A percentile compares a stretch with the other conserved stretches of the same genome.
phyloP scores from a whole-genome alignment of 2,888 invertebrate genomes.

The Pachydiplax longipennis region DNA sequence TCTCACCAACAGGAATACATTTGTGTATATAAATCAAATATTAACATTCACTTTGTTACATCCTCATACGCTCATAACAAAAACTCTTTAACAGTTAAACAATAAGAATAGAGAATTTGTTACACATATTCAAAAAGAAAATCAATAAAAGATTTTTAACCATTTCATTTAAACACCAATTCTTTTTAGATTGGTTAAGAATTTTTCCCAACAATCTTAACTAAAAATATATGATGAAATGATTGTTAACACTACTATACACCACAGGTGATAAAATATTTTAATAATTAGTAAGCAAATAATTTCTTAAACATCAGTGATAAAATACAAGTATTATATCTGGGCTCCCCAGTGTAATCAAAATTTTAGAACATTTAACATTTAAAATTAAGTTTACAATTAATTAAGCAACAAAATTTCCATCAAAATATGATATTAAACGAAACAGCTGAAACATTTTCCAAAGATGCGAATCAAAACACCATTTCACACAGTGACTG shows the following conservation, averaged over 20 bases:
- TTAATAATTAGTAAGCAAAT: constrained; percentile 44
- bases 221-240: constrained; percentile 39
- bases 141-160: background rate
- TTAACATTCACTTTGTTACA: constrained; percentile 45
- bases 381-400: constrained; percentile 5
- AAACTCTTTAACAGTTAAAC: constrained; percentile 43
- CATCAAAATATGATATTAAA: constrained; percentile 16
- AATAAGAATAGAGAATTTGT: constrained; percentile 38
- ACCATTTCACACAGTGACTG: constrained; percentile 19
- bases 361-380: constrained; percentile 33
- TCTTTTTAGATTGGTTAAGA: constrained; percentile 12
- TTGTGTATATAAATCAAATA: constrained; percentile 45
- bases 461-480: background rate
- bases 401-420: constrained; percentile 12
- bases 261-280: constrained; percentile 43
- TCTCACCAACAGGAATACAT: constrained; percentile 45
- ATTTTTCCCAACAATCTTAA: constrained; percentile 33
- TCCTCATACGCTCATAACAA: constrained; percentile 43
- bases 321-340: constrained; percentile 31
- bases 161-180: constrained; percentile 22
- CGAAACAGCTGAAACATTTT: constrained; percentile 7
- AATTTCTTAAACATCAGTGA: constrained; percentile 41
- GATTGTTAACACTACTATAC: constrained; percentile 40
- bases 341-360: constrained; percentile 27
- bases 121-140: constrained; percentile 30